A percentile compares a stretch with the other conserved stretches of the same genome.
Evolutionary conservation across 2,888 invertebrate genomes (phyloP).

Genomic region (Endotricha flammealis): DNA sequence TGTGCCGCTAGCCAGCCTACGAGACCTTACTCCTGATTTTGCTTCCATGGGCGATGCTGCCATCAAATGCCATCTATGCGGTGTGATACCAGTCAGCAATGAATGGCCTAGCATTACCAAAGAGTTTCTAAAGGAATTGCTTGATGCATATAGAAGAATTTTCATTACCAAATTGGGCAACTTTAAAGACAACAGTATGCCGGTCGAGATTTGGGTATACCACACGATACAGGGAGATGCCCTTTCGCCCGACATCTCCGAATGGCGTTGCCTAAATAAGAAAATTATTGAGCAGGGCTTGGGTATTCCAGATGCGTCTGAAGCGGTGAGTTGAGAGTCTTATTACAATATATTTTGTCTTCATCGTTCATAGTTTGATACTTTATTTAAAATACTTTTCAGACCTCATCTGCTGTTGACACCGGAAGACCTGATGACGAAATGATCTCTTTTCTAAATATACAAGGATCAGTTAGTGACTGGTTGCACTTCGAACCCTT

Average conservation of each 20-base stretch:
- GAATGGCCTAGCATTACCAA: slow-evolving; percentile 81
- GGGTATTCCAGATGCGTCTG: slow-evolving; percentile 63
- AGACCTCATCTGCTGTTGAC: slow-evolving; percentile 15
- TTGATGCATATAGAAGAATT: slow-evolving; percentile 65
- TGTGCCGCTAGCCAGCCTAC: slow-evolving; percentile 63
- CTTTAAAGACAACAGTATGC: slow-evolving; percentile 68
- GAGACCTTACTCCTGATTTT: slow-evolving; percentile 71
- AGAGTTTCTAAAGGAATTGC: slow-evolving; percentile 76
- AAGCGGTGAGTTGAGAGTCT: slow-evolving; percentile 34
- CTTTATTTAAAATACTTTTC: no score
- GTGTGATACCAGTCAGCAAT: slow-evolving; percentile 82
- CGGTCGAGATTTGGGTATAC: slow-evolving; percentile 82
- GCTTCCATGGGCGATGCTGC: slow-evolving; percentile 74
- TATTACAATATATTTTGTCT: no score
- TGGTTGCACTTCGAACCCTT: slow-evolving; percentile 63
- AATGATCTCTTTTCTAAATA: slow-evolving; percentile 51
- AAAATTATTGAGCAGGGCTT: slow-evolving; percentile 82
- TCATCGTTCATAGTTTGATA: no score
- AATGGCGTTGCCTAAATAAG: slow-evolving; percentile 82
- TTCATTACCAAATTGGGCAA: slow-evolving; percentile 77
- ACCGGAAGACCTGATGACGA: slow-evolving; percentile 31
- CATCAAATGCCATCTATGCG: slow-evolving; percentile 82
- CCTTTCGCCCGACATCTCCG: slow-evolving; percentile 80
- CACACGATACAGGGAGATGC: slow-evolving; percentile 80
- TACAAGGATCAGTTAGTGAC: slow-evolving; percentile 55